Conservation (phyloP, 2,113 vertebrate species). For the Hyperoodon ampullatus region DNA sequence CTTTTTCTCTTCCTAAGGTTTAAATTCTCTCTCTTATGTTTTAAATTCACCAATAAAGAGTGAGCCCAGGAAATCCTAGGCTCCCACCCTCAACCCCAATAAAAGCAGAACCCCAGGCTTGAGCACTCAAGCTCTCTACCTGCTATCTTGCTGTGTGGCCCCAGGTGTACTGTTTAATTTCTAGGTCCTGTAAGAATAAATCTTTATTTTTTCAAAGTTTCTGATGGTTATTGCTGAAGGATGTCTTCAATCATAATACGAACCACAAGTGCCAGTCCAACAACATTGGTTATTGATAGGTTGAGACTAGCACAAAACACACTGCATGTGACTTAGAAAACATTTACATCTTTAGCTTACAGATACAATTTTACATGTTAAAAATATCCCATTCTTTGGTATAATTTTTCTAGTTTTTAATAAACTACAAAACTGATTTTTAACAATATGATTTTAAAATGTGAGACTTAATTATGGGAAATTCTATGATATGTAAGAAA, state of each 20-base stretch:
- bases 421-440: background rate
- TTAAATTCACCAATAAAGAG: background rate
- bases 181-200: background rate
- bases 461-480: background rate
- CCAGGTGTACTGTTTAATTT: background rate
- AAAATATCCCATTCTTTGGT: background rate
- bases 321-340: background rate
- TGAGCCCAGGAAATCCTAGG: background rate
- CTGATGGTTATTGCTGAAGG: background rate
- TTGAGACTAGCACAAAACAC: background rate
- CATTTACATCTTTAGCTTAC: background rate
- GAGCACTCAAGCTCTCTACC: background rate
- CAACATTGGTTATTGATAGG: background rate
- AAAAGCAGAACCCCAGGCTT: background rate
- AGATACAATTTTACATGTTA: background rate
- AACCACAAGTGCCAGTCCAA: background rate
- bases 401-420: background rate
- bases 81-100: background rate
- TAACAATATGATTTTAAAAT: background rate
- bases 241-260: background rate
- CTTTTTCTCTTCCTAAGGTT: background rate
- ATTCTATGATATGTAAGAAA: background rate
- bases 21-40: background rate
- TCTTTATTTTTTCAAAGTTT: background rate
- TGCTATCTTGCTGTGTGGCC: background rate